Conservation (phyloP, 2,888 invertebrate genomes). For the Cenopis cana region DNA sequence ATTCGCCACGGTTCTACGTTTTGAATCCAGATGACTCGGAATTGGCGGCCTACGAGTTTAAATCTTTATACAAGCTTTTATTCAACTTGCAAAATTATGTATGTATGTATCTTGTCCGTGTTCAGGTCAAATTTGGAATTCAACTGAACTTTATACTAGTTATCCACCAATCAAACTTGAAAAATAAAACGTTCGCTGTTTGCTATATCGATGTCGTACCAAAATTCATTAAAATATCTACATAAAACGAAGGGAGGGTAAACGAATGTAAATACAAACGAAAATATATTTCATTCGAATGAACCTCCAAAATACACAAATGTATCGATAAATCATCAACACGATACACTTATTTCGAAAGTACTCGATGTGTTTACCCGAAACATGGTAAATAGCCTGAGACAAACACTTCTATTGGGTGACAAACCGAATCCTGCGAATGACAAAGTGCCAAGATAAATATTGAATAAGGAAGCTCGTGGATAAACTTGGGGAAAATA, state of each 20-base stretch:
- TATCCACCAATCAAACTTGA: no score
- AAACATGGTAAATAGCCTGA: slow-evolving; percentile 14
- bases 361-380: slow-evolving; percentile 1
- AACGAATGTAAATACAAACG: not conserved
- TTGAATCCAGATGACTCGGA: slow-evolving; percentile 7
- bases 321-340: not conserved
- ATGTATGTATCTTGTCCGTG: no score
- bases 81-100: no score
- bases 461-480: slow-evolving; percentile 30
- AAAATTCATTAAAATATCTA: no score
- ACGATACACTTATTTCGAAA: slow-evolving; percentile 3
- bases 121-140: no score
- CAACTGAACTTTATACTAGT: no score
- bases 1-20: not conserved
- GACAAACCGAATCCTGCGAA: slow-evolving; percentile 24
- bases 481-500: slow-evolving; percentile 4
- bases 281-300: not conserved
- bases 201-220: no score
- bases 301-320: not conserved
- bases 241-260: no score
- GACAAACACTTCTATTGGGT: slow-evolving; percentile 35
- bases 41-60: not conserved
- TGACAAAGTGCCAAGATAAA: slow-evolving; percentile 37
- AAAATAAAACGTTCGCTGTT: no score
- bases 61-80: not conserved